Evolutionary conservation across 2,797 vertebrate species (phyloP).

Genomic region (Protosalanx chinensis): DNA sequence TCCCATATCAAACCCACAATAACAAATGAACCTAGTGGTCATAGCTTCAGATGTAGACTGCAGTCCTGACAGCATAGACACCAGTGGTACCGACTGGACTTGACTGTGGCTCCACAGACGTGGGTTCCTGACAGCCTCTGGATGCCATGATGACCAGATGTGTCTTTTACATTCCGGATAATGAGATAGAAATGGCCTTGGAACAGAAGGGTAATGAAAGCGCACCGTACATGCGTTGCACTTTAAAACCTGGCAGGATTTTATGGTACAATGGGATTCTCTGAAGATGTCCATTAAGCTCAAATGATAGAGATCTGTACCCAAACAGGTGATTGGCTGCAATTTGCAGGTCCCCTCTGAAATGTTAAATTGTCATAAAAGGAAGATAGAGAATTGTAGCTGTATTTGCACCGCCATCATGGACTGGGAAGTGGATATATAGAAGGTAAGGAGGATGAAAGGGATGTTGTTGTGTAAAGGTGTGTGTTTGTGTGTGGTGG

Average conservation of each 20-base stretch:
- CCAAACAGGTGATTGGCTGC: background rate
- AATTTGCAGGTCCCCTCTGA: too few species aligned
- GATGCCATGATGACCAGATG: conserved; percentile 31
- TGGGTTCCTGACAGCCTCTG: conserved; percentile 1
- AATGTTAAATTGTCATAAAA: background rate
- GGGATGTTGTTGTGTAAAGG: too few species aligned
- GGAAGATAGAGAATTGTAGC: background rate
- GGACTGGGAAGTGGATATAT: too few species aligned
- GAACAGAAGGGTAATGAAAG: conserved; percentile 32
- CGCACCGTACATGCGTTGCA: conserved; percentile 28
- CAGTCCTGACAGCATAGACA: too few species aligned
- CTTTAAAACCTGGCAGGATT: conserved; percentile 18
- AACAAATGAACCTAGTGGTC: too few species aligned
- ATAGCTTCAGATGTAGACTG: too few species aligned
- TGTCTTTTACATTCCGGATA: conserved; percentile 16
- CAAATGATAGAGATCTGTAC: background rate
- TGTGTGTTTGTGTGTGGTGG: background rate
- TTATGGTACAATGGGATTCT: background rate
- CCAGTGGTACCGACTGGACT: too few species aligned
- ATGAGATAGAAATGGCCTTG: conserved; percentile 43
- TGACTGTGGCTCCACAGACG: too few species aligned
- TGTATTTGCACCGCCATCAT: background rate
- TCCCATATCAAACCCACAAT: too few species aligned
- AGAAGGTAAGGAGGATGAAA: too few species aligned
- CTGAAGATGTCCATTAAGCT: conserved; percentile 15